These are phyloP conservation scores for Meteorus cinctellus DNA, from an alignment of 2,888 invertebrate genomes.

Conservation along the genomic window DNA sequence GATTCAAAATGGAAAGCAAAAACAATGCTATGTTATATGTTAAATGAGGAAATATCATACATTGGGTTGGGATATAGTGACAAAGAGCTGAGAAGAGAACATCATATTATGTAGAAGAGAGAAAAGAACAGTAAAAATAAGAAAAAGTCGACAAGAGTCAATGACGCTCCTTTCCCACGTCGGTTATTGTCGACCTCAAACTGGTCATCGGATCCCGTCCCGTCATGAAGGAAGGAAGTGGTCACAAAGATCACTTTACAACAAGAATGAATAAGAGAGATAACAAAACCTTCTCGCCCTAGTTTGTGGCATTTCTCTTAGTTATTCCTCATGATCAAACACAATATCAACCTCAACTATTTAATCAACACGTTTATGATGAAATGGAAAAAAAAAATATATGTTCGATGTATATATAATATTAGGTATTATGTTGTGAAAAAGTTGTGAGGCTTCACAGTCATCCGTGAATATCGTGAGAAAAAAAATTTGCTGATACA, in stretches of 20 bases:
- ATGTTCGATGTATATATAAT: background rate
- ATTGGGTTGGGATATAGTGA: background rate
- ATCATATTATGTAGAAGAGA: background rate
- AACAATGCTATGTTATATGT: background rate
- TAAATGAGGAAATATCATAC: background rate
- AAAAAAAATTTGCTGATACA: background rate
- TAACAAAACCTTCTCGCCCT: constrained; percentile 23
- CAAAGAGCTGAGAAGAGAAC: background rate
- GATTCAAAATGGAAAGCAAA: background rate
- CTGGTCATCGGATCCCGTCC: constrained; percentile 71
- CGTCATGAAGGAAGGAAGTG: constrained; percentile 70
- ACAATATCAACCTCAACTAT: background rate
- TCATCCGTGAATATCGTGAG: constrained; percentile 8
- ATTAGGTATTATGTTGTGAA: background rate
- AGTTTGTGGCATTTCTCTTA: constrained; percentile 16
- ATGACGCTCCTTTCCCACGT: constrained; percentile 72
- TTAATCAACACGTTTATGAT: constrained; percentile 10
- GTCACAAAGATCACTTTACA: constrained; percentile 71
- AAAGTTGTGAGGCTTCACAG: constrained; percentile 19
- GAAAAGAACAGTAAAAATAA: constrained; percentile 46
- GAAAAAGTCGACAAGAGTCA: constrained; percentile 44
- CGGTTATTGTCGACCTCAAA: constrained; percentile 71
- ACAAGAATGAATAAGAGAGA: constrained; percentile 41
- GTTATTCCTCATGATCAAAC: constrained; percentile 26
- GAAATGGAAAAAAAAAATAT: constrained; percentile 22